These are phyloP conservation scores for Columba guinea DNA, from an alignment of 2,797 vertebrate species.

Conservation along the genomic window DNA sequence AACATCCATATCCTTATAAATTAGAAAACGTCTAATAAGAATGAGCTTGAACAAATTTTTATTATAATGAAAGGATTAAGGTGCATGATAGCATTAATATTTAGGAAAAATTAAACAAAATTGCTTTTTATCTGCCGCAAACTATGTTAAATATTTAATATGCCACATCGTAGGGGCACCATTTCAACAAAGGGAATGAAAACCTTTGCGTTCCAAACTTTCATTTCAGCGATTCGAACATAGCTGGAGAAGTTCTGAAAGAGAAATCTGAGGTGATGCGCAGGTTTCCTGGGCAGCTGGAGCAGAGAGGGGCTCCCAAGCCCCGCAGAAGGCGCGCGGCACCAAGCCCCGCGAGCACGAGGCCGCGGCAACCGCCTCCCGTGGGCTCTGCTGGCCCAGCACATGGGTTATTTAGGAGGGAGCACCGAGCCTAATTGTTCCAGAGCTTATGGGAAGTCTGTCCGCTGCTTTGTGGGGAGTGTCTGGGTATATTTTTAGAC, in stretches of 20 bases:
- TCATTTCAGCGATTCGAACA: neutral
- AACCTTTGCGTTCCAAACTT: neutral
- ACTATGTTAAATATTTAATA: constrained; percentile 73
- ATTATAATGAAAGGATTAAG: constrained; percentile 69
- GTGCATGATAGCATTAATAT: constrained; percentile 68
- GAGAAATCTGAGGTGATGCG: neutral
- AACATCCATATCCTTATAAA: constrained; percentile 50
- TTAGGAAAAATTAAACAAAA: constrained; percentile 73
- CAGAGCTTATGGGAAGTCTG: constrained; percentile 10
- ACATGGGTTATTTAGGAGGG: constrained; percentile 23
- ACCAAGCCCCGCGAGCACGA: neutral
- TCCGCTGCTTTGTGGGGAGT: neutral
- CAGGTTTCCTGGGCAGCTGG: neutral
- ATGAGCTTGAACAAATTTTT: constrained; percentile 70
- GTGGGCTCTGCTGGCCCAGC: neutral
- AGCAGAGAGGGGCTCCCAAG: neutral
- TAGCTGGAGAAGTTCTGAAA: constrained; percentile 6
- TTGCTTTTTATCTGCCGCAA: constrained; percentile 66
- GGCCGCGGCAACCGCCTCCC: neutral
- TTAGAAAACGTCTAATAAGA: constrained; percentile 64
- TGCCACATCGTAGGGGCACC: constrained; percentile 10
- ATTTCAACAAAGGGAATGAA: constrained; percentile 10
- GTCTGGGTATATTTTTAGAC: neutral
- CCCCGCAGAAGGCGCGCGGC: neutral
- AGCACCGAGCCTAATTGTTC: neutral